Evolutionary conservation across 2,888 invertebrate species (phyloP), one percentile per base, ranked within the genome.

Genomic region (Dynastes maya): DNA sequence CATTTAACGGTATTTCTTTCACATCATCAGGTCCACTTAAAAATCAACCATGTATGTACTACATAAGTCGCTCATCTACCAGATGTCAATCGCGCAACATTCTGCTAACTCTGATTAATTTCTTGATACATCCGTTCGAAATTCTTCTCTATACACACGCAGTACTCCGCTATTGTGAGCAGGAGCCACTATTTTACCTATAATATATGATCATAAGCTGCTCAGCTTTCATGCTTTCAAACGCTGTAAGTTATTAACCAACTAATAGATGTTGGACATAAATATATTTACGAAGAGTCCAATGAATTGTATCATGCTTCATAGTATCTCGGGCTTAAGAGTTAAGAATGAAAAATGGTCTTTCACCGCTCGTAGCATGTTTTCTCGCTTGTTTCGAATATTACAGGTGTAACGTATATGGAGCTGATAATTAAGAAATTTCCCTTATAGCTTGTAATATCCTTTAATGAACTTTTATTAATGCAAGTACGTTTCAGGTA

Each of bases 381-480:
- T 53, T 13, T 53, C 16, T 13, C 22, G 8, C 22, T 22, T 22
- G 27, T 27, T 27, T 58, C 8, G n/a, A 22, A 58, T 58, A 58
- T 16, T 58, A 58, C n/a, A 22, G 8, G 22, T 58, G 16, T 1
- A 58, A 22, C 55, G 27, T 27, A 58, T 58, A 58, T 58, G 55
- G 55, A 58, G 55, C 16, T 58, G 55, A 27, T 22, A 58, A 58
- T 58, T 58, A 58, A 22, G 22, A 58, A 8, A 22, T 58, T 58
- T 22, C 16, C 22, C 22, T 58, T 58, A 27, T 58, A 22, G 22
- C 16, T 16, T 58, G 55, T 9, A 58, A 58, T 9, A 22, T 58
- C 55, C 55, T 58, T 5, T 58, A 58, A 58, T 58, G 22, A 58
- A 58, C 55, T 58, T 58, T 58, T 27, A 58, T 58, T 58, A 16